phyloP scores from a whole-genome alignment of 2,113 vertebrate genomes.

The Chamaea fasciata region DNA sequence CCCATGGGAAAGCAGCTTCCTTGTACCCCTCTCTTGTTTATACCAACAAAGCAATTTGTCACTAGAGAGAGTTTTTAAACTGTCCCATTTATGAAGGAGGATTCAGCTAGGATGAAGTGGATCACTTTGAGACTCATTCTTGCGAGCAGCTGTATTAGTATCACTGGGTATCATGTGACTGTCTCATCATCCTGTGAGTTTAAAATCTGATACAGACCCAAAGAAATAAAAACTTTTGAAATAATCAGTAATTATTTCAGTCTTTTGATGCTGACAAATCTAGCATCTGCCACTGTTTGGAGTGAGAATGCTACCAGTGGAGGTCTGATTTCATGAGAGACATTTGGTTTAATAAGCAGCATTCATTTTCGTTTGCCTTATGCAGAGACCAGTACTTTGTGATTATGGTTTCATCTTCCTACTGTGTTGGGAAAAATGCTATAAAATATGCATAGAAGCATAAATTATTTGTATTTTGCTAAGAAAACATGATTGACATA shows the following conservation, averaged over 20 bases:
- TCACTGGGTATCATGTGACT: not conserved
- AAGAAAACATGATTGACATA: not conserved
- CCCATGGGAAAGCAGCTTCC: not conserved
- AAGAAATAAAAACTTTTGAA: not conserved
- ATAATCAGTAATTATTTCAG: not conserved
- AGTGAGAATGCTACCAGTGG: not conserved
- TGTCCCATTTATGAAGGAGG: not conserved
- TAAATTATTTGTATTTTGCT: not conserved
- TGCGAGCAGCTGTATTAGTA: not conserved
- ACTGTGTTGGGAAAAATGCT: not conserved
- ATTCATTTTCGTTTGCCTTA: not conserved
- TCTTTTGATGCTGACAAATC: not conserved
- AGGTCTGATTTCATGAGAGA: not conserved
- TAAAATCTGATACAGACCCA: not conserved
- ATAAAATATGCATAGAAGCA: not conserved
- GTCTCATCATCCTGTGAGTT: not conserved
- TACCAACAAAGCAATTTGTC: not conserved
- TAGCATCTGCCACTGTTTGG: not conserved
- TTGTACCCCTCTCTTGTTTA: not conserved
- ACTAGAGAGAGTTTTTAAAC: not conserved
- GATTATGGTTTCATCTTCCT: not conserved
- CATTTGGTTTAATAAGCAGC: not conserved
- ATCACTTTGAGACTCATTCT: not conserved
- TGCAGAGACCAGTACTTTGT: not conserved
- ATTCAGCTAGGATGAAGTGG: not conserved